Conservation (phyloP, 2,888 invertebrate species). For the Ceramica pisi region DNA sequence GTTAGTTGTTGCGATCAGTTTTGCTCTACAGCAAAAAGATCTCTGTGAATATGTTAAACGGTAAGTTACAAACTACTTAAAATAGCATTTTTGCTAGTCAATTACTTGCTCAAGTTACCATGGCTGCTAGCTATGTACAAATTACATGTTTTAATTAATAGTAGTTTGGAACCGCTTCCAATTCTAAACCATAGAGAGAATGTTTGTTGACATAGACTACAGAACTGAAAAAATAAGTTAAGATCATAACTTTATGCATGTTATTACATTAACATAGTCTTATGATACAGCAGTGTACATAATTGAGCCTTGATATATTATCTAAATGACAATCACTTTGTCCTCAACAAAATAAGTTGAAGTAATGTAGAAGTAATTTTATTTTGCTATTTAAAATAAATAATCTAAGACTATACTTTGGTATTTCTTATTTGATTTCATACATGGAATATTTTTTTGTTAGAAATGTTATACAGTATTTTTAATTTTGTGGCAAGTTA, state of each 20-base stretch:
- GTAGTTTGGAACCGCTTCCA: slow-evolving; percentile 24
- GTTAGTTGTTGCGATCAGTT: background rate
- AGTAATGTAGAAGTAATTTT: slow-evolving; percentile 68
- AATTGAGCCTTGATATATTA: slow-evolving; percentile 59
- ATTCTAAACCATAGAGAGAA: slow-evolving; percentile 15
- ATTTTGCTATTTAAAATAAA: slow-evolving; percentile 75
- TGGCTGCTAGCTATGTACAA: slow-evolving; percentile 24
- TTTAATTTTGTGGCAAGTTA: too few species aligned
- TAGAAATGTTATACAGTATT: background rate
- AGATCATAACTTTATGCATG: slow-evolving; percentile 65
- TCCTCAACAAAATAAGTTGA: slow-evolving; percentile 59
- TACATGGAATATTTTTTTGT: background rate
- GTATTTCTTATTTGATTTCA: slow-evolving; percentile 22
- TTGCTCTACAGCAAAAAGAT: slow-evolving; percentile 15
- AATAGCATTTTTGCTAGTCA: slow-evolving; percentile 50
- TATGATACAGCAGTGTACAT: slow-evolving; percentile 50
- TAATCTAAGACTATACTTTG: slow-evolving; percentile 61
- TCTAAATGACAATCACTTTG: slow-evolving; percentile 62
- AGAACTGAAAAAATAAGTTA: slow-evolving; percentile 8
- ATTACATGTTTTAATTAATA: slow-evolving; percentile 12
- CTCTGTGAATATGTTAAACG: slow-evolving; percentile 7
- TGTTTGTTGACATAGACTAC: slow-evolving; percentile 16
- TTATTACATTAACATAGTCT: slow-evolving; percentile 59
- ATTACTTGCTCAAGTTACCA: slow-evolving; percentile 61
- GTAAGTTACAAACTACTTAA: slow-evolving; percentile 14